A percentile compares a stretch with the other conserved stretches of the same genome.
Evolutionary conservation across 2,113 vertebrate genomes (phyloP).

Genomic region (Pogonocichla stellata): DNA sequence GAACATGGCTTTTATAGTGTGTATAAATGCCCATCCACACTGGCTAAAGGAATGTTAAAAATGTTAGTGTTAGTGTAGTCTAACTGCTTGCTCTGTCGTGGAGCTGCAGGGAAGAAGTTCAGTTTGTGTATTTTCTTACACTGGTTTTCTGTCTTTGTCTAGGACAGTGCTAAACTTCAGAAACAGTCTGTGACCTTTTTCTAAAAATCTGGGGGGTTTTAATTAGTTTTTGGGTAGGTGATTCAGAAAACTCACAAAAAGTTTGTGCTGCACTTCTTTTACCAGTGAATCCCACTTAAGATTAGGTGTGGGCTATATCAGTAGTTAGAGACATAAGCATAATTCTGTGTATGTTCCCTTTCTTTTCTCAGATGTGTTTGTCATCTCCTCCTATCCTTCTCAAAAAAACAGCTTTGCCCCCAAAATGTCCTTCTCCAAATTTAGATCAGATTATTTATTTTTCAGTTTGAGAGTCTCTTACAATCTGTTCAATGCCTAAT

Average conservation of each 20-base stretch:
- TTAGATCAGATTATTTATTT: constrained; percentile 29
- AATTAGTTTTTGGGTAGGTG: not conserved
- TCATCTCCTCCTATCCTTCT: not conserved
- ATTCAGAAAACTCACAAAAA: not conserved
- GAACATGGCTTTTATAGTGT: not conserved
- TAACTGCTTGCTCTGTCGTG: not conserved
- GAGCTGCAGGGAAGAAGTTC: not conserved
- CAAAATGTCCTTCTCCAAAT: not conserved
- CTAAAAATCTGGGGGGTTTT: not conserved
- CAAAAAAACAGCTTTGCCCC: not conserved
- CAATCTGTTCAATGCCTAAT: not conserved
- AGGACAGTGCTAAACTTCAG: not conserved
- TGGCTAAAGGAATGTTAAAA: constrained; percentile 6
- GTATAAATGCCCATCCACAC: not conserved
- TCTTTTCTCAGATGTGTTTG: constrained; percentile 5
- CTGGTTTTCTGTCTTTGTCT: not conserved
- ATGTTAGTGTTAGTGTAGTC: not conserved
- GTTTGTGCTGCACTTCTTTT: not conserved
- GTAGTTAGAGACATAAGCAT: not conserved
- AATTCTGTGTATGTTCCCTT: not conserved
- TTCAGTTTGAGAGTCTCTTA: not conserved
- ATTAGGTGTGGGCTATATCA: not conserved
- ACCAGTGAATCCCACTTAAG: not conserved
- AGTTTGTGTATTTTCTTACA: not conserved
- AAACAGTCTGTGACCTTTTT: not conserved